Percentiles rank a stretch among this genome's conserved stretches.
phyloP scores from a whole-genome alignment of 2,888 invertebrate species.

The Diabrotica balteata region DNA sequence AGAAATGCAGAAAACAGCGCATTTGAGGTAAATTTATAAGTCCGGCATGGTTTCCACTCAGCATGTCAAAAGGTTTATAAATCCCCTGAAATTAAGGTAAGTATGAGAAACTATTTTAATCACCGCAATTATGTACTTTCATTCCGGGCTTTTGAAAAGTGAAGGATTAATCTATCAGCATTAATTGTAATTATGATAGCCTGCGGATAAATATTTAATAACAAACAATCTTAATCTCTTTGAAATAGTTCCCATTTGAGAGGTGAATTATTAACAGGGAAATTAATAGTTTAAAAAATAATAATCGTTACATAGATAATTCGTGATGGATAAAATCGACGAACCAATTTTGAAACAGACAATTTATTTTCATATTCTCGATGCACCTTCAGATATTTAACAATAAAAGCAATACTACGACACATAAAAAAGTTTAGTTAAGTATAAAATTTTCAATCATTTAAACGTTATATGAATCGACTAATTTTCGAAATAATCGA shows the following conservation, averaged over 20 bases:
- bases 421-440: no score
- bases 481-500: no score
- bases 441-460: no score
- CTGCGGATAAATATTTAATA: constrained; percentile 14
- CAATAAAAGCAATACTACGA: no score
- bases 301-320: no score
- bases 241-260: constrained; percentile 18
- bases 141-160: constrained; percentile 22
- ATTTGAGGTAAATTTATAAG: not conserved
- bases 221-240: constrained; percentile 21
- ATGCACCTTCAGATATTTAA: no score
- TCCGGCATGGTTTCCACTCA: not conserved
- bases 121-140: constrained; percentile 33
- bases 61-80: not conserved
- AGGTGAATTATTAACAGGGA: no score
- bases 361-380: no score
- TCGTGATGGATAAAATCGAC: no score
- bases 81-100: constrained; percentile 16
- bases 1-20: not conserved
- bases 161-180: constrained; percentile 6
- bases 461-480: no score
- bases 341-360: no score
- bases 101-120: constrained; percentile 36
- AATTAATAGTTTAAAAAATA: no score
- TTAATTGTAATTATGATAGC: constrained; percentile 11